Conservation (phyloP, 2,888 invertebrate species). For the Thereva nobilitata region DNA sequence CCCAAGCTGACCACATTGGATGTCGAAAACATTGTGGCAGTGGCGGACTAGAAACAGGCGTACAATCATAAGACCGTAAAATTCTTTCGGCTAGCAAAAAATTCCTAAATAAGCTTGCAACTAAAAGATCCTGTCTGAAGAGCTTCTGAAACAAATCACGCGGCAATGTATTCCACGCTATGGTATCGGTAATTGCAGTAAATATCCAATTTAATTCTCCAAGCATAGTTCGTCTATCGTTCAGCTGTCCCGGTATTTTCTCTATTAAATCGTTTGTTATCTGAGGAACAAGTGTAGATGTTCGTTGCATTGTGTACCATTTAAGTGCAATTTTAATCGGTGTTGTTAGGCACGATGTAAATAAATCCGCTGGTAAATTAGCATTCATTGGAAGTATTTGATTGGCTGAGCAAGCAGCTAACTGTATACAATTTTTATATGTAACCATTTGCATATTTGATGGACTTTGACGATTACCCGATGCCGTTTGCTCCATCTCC, state of each 20-base stretch:
- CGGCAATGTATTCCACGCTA: conserved; percentile 97
- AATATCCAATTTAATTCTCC: conserved; percentile 99
- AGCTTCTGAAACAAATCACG: conserved; percentile 94
- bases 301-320: conserved; percentile 88
- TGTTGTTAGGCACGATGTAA: conserved; percentile 97
- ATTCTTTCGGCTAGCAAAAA: conserved; percentile 95
- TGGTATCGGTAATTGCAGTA: conserved; percentile 99
- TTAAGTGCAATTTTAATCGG: conserved; percentile 95
- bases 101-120: conserved; percentile 97
- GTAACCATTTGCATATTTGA: conserved; percentile 57
- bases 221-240: conserved; percentile 93
- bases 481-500: conserved; percentile 64
- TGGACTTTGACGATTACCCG: conserved; percentile 18
- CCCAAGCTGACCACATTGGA: conserved; percentile 98
- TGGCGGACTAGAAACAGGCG: conserved; percentile 90
- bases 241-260: conserved; percentile 93
- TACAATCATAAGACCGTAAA: conserved; percentile 94
- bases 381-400: conserved; percentile 97
- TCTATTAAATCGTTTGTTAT: conserved; percentile 86
- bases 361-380: conserved; percentile 94
- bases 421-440: conserved; percentile 90
- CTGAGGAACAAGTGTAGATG: conserved; percentile 78
- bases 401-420: conserved; percentile 93
- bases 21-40: conserved; percentile 89
- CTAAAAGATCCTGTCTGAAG: conserved; percentile 95